Conservation (phyloP, 2,797 vertebrate genomes). For the Sylvilagus floridanus region DNA sequence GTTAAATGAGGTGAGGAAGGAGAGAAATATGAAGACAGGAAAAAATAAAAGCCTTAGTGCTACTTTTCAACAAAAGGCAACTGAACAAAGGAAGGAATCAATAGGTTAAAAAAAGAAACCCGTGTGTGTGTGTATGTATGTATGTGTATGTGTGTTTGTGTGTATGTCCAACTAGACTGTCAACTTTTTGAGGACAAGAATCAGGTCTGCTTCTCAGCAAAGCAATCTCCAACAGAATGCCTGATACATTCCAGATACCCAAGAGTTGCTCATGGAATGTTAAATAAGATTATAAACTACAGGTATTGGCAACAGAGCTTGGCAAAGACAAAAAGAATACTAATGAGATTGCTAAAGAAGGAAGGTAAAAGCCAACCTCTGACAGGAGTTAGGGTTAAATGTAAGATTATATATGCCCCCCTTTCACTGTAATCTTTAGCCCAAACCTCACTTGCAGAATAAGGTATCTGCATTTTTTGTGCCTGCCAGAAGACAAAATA, state of each 20-base stretch:
- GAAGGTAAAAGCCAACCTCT: neutral
- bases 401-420: neutral
- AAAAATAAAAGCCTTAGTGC: slow-evolving; percentile 15
- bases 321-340: slow-evolving; percentile 51
- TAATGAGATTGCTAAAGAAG: neutral
- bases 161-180: neutral
- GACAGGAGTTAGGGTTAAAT: neutral
- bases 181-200: slow-evolving; percentile 30
- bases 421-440: slow-evolving; percentile 36
- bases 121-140: neutral
- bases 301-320: neutral
- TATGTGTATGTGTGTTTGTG: neutral
- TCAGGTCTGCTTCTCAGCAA: slow-evolving; percentile 26
- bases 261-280: neutral
- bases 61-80: neutral
- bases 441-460: neutral
- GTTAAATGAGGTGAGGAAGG: neutral
- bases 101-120: neutral
- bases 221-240: neutral
- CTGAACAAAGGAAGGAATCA: neutral
- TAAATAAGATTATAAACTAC: neutral
- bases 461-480: neutral
- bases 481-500: neutral
- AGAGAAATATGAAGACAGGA: slow-evolving; percentile 34
- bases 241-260: neutral